Conservation (phyloP, 35 echinoderm and acorn worm genomes). For the Diadema setosum region DNA sequence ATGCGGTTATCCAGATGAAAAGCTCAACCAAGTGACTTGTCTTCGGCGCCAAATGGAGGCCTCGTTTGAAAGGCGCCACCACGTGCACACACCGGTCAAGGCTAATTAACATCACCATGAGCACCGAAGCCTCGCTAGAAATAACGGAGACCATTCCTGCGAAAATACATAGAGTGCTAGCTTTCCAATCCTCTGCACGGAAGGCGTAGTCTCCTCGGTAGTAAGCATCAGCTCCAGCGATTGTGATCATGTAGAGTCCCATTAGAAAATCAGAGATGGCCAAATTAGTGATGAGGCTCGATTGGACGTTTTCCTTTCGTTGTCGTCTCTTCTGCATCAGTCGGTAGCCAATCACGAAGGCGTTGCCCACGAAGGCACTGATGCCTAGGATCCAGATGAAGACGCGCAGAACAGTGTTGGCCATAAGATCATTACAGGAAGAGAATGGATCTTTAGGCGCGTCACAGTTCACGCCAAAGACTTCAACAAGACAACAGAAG, state of each 20-base stretch:
- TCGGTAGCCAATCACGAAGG: constrained; percentile 66
- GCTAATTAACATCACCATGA: constrained; percentile 13
- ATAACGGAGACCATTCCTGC: neutral
- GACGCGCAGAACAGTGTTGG: constrained; percentile 42
- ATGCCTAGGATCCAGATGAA: constrained; percentile 77
- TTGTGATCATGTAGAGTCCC: neutral
- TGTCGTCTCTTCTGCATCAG: neutral
- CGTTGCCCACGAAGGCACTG: constrained; percentile 70
- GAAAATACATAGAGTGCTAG: neutral
- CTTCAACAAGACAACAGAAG: constrained; percentile 44
- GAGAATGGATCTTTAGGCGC: constrained; percentile 76
- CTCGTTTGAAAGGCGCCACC: neutral
- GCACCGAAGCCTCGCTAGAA: constrained; percentile 5
- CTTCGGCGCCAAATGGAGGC: neutral
- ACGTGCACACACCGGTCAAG: constrained; percentile 3
- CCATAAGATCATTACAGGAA: constrained; percentile 84
- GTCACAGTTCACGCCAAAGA: neutral
- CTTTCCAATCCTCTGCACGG: neutral
- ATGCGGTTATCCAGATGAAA: neutral
- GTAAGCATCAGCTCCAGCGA: neutral
- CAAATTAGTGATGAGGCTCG: neutral
- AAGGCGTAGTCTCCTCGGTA: neutral
- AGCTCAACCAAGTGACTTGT: neutral
- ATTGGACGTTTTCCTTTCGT: neutral
- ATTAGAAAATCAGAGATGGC: neutral